A percentile compares a stretch with the other conserved stretches of the same genome.
Evolutionary conservation across 2,113 vertebrate genomes (phyloP).

Genomic region (Microtus oregoni): DNA sequence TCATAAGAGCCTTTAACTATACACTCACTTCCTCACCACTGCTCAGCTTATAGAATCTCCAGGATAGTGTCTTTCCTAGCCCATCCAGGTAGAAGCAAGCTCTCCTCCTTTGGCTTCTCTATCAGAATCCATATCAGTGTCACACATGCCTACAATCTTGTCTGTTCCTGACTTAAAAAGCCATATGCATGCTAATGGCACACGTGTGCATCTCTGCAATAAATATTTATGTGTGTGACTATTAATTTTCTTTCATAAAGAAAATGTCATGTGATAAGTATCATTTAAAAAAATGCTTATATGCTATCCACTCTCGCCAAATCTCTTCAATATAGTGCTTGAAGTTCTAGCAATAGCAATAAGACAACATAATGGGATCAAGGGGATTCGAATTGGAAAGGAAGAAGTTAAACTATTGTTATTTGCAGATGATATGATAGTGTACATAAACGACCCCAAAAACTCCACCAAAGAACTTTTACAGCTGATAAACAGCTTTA

Average conservation of each 20-base stretch:
- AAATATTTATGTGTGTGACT: neutral
- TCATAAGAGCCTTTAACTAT: neutral
- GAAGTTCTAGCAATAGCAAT: no score
- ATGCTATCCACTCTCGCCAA: no score
- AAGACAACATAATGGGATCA: no score
- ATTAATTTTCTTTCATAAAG: constrained; percentile 39
- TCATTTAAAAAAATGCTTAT: constrained; percentile 37
- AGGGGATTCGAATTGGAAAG: no score
- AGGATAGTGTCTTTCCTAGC: neutral
- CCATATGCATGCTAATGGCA: neutral
- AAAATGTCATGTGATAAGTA: neutral
- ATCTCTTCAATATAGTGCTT: no score
- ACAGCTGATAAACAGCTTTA: no score
- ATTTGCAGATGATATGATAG: no score
- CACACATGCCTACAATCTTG: neutral
- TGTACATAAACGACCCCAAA: no score
- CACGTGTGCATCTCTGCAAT: neutral
- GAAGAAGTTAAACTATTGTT: no score
- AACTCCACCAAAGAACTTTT: no score
- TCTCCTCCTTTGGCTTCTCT: neutral
- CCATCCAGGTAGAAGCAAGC: constrained; percentile 10
- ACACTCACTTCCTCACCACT: neutral
- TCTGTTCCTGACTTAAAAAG: neutral
- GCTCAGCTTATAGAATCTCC: neutral
- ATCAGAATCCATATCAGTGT: neutral